phyloP scores from a whole-genome alignment of 2,113 vertebrate genomes.

The Parus major region DNA sequence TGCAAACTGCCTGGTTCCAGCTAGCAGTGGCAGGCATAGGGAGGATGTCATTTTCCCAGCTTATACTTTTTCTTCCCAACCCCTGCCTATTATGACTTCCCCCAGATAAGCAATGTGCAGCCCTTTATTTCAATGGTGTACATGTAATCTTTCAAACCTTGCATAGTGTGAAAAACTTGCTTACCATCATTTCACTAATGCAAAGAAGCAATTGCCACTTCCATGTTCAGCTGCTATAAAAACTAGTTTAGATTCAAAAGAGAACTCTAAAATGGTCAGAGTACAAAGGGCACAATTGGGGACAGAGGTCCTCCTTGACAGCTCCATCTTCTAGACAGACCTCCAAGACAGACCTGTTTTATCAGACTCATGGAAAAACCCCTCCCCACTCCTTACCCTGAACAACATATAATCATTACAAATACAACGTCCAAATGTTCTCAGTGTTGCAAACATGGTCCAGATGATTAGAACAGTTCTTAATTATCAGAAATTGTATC shows the following conservation, averaged over 20 bases:
- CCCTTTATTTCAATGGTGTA: background rate
- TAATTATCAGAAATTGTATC: constrained; percentile 51
- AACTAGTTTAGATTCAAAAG: background rate
- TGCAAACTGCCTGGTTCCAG: background rate
- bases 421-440: background rate
- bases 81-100: background rate
- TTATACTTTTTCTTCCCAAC: background rate
- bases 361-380: background rate
- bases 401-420: background rate
- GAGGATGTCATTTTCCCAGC: background rate
- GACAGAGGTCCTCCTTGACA: background rate
- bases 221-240: background rate
- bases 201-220: background rate
- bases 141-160: background rate
- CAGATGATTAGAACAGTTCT: background rate
- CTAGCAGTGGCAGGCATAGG: background rate
- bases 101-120: background rate
- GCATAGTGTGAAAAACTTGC: background rate
- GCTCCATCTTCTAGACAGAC: background rate
- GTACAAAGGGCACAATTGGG: background rate
- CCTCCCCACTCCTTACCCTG: background rate
- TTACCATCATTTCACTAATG: background rate
- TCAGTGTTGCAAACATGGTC: background rate
- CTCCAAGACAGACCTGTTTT: background rate
- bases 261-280: background rate